A percentile compares a stretch with the other conserved stretches of the same genome.
phyloP scores from a whole-genome alignment of 2,888 invertebrate species.

The Azorinus chamasolen region DNA sequence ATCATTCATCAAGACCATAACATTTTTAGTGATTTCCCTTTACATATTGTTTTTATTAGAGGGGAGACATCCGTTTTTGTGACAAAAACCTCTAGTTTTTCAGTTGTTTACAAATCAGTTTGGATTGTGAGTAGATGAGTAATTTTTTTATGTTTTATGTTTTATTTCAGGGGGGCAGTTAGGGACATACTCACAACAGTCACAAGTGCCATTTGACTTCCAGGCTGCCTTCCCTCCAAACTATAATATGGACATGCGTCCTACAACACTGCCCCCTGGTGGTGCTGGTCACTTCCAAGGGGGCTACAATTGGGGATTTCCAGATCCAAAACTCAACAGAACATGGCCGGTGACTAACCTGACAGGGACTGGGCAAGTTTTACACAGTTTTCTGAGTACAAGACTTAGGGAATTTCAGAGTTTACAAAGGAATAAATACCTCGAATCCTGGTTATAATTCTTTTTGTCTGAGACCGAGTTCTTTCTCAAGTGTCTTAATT shows the following conservation, averaged over 20 bases:
- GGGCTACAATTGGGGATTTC: conserved; percentile 61
- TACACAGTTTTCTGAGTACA: neutral
- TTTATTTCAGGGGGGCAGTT: conserved; percentile 34
- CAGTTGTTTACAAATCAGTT: too few species aligned
- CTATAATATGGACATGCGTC: conserved; percentile 31
- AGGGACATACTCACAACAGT: conserved; percentile 25
- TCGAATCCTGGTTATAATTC: too few species aligned
- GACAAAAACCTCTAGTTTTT: too few species aligned
- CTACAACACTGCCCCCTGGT: conserved; percentile 57
- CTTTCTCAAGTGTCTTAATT: too few species aligned
- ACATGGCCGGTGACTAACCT: conserved; percentile 70
- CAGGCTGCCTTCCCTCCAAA: conserved; percentile 38
- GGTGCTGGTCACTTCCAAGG: conserved; percentile 59
- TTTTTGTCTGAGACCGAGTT: too few species aligned
- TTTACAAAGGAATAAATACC: neutral
- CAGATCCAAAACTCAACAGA: conserved; percentile 56
- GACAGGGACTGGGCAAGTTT: conserved; percentile 59
- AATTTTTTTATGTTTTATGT: neutral
- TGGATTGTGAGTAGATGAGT: neutral
- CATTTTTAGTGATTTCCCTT: too few species aligned
- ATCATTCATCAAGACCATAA: too few species aligned
- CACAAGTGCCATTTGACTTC: conserved; percentile 43
- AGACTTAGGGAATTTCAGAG: neutral
- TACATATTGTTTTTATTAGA: too few species aligned
- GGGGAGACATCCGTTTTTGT: too few species aligned